phyloP scores from a whole-genome alignment of 1,140 invertebrate species.

The Papilio polytes region DNA sequence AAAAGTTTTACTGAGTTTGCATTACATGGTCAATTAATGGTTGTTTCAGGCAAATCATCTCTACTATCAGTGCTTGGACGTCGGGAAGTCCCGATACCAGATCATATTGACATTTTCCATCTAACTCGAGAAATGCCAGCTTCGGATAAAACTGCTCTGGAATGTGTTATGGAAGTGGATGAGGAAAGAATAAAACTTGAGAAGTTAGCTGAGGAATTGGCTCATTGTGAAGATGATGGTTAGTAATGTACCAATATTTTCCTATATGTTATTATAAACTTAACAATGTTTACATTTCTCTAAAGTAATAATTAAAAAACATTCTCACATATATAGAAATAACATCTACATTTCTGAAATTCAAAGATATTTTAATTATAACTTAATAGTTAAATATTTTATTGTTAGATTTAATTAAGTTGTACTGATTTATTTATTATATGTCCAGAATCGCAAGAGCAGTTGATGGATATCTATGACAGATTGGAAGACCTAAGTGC shows the following conservation, averaged over 20 bases:
- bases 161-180: constrained; percentile 99
- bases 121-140: constrained; percentile 98
- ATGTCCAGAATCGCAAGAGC: constrained; percentile 93
- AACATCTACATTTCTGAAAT: too few species aligned
- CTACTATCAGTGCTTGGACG: constrained; percentile 95
- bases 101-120: constrained; percentile 99
- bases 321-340: too few species aligned
- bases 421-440: not conserved
- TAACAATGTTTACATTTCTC: too few species aligned
- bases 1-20: not conserved
- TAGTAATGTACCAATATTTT: constrained; percentile 27
- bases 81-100: constrained; percentile 97
- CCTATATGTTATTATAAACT: not conserved
- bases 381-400: too few species aligned
- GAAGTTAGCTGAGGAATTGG: constrained; percentile 95
- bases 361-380: too few species aligned
- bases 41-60: constrained; percentile 93
- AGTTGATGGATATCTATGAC: constrained; percentile 99
- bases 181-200: constrained; percentile 96
- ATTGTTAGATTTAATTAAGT: too few species aligned
- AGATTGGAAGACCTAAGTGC: constrained; percentile 98
- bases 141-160: constrained; percentile 95
- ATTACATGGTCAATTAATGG: not conserved
- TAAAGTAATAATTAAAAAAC: too few species aligned
- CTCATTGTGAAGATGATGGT: constrained; percentile 94